Conservation (phyloP, 2,113 vertebrate species). For the Notarius quadriscutis region DNA sequence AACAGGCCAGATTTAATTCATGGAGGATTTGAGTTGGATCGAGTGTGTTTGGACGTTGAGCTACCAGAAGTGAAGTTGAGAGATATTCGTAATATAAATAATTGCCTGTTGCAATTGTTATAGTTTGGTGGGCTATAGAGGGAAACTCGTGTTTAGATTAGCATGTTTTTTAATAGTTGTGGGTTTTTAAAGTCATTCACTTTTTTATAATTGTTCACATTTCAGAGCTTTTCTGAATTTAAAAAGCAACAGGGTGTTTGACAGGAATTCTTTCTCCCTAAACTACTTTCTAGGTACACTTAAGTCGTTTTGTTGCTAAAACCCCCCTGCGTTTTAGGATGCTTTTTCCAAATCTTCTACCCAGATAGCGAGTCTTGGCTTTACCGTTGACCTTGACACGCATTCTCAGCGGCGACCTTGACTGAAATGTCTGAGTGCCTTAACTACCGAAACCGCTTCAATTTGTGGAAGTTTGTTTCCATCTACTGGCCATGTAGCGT, state of each 20-base stretch:
- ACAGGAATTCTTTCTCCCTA: not conserved
- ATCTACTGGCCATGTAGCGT: slow-evolving; percentile 62
- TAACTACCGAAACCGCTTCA: slow-evolving; percentile 25
- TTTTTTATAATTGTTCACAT: no score
- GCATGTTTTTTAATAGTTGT: not conserved
- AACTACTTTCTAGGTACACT: not conserved
- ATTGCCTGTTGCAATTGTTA: not conserved
- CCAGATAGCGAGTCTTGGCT: slow-evolving; percentile 5
- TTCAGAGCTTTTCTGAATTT: not conserved
- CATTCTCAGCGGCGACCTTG: slow-evolving; percentile 59
- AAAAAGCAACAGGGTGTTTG: not conserved
- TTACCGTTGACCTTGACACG: slow-evolving; percentile 62
- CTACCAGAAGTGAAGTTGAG: not conserved
- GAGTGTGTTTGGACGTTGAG: not conserved
- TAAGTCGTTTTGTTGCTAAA: no score
- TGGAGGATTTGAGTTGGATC: not conserved
- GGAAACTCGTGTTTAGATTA: not conserved
- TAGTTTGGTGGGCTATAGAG: not conserved
- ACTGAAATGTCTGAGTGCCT: slow-evolving; percentile 38
- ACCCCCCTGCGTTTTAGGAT: rapidly evolving
- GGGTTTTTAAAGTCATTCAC: not conserved
- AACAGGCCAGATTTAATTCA: no score
- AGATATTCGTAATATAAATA: not conserved
- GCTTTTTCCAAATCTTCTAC: not conserved
- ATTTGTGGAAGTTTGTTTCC: slow-evolving; percentile 59